Evolutionary conservation across 2,888 invertebrate species (phyloP).

Genomic region (Sinelater perroti): DNA sequence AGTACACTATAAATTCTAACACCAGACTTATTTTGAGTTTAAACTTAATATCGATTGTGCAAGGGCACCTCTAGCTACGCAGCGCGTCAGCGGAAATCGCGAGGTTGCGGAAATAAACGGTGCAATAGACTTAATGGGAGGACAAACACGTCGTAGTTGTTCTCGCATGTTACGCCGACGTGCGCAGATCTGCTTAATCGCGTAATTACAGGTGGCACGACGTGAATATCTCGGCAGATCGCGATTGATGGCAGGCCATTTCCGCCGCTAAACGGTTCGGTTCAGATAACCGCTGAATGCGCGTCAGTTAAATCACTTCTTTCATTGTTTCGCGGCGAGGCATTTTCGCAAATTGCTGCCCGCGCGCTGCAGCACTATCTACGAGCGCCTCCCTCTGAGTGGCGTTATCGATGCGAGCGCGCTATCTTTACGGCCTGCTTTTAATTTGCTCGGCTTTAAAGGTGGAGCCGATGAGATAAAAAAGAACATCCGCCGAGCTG

Average conservation of each 20-base stretch:
- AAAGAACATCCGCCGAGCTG: too few species aligned
- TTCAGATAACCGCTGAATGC: conserved; percentile 28
- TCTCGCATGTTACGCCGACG: conserved; percentile 16
- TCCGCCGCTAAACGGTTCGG: conserved; percentile 25
- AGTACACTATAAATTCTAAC: too few species aligned
- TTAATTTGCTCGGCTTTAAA: too few species aligned
- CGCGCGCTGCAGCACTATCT: too few species aligned
- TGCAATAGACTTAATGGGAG: background rate
- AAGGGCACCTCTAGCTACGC: too few species aligned
- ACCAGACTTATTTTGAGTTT: too few species aligned
- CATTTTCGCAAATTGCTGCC: conserved; percentile 12
- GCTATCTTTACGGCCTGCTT: too few species aligned
- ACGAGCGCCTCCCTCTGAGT: too few species aligned
- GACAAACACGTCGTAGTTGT: conserved; percentile 4
- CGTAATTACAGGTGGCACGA: conserved; percentile 27
- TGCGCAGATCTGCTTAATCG: conserved; percentile 23
- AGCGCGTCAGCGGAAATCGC: too few species aligned
- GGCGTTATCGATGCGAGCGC: too few species aligned
- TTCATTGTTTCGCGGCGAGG: conserved; percentile 13
- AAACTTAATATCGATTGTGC: too few species aligned
- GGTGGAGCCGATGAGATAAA: too few species aligned
- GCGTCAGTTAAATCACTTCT: conserved; percentile 21
- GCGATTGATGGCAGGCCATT: conserved; percentile 27
- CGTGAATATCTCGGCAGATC: conserved; percentile 20
- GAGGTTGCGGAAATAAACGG: background rate